Percentiles rank a stretch among this genome's conserved stretches.
Conservation (phyloP, 2,113 vertebrate genomes). For the Chamaetylas fuelleborni region DNA sequence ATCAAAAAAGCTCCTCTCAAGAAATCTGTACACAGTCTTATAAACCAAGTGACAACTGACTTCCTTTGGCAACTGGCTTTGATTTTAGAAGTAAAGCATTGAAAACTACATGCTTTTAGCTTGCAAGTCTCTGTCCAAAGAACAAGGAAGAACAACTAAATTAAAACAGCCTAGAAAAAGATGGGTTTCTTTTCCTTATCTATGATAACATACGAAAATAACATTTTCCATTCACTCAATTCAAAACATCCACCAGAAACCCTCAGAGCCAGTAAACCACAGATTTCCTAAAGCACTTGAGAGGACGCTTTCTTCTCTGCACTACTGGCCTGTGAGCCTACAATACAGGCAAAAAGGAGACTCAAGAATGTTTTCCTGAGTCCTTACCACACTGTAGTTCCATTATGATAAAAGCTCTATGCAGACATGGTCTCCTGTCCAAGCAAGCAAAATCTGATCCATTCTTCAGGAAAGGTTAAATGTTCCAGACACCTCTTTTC, state of each 20-base stretch:
- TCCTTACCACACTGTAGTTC: neutral
- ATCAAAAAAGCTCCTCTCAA: neutral
- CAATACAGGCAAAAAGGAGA: neutral
- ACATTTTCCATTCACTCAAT: neutral
- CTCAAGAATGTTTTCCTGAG: neutral
- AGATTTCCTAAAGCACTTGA: neutral
- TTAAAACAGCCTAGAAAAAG: neutral
- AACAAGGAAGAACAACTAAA: neutral
- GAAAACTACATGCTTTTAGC: neutral
- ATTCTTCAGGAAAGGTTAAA: neutral
- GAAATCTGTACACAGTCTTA: neutral
- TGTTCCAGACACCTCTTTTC: neutral
- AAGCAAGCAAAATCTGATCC: neutral
- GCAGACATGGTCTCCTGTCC: neutral
- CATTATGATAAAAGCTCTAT: neutral
- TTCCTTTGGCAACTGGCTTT: neutral
- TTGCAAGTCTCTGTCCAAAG: neutral
- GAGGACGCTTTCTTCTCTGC: neutral
- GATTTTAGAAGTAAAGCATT: neutral
- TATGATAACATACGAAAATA: neutral
- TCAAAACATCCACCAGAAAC: neutral
- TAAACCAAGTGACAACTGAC: neutral
- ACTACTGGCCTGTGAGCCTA: neutral
- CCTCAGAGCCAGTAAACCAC: neutral
- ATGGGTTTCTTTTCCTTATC: rapidly evolving